phyloP scores from a whole-genome alignment of 2,888 invertebrate genomes.

The Mythimna loreyi region DNA sequence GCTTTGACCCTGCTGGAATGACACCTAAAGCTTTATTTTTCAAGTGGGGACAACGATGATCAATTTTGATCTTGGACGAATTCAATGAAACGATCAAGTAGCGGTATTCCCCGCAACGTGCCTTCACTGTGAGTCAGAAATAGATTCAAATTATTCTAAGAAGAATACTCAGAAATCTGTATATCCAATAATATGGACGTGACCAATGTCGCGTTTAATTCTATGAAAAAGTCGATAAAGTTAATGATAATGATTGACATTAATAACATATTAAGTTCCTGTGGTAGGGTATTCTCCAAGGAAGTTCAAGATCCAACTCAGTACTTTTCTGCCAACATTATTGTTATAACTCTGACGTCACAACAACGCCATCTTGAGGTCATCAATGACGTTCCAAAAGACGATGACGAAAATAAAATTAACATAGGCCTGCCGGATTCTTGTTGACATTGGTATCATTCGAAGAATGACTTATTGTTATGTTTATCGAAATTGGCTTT shows the following conservation, averaged over 20 bases:
- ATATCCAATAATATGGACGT: not conserved
- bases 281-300: slow-evolving; percentile 20
- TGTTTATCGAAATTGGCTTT: slow-evolving; percentile 38
- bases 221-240: not conserved
- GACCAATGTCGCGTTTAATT: not conserved
- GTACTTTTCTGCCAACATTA: slow-evolving; percentile 25
- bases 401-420: slow-evolving; percentile 44
- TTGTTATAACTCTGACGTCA: slow-evolving; percentile 29
- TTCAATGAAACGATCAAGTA: slow-evolving; percentile 3
- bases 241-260: slow-evolving; percentile 7
- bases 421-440: slow-evolving; percentile 35
- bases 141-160: slow-evolving; percentile 4
- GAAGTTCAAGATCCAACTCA: slow-evolving; percentile 36
- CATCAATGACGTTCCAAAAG: slow-evolving; percentile 38
- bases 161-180: not conserved
- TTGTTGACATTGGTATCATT: slow-evolving; percentile 34
- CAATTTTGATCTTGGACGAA: not conserved
- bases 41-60: not conserved
- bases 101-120: not conserved
- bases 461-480: slow-evolving; percentile 17
- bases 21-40: not conserved
- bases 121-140: slow-evolving; percentile 19
- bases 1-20: too few relatives aligned
- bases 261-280: slow-evolving; percentile 16
- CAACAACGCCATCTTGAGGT: slow-evolving; percentile 24